Percentiles rank a stretch among this genome's conserved stretches.
Conservation (phyloP, 2,797 vertebrate species). For the Artibeus lituratus region DNA sequence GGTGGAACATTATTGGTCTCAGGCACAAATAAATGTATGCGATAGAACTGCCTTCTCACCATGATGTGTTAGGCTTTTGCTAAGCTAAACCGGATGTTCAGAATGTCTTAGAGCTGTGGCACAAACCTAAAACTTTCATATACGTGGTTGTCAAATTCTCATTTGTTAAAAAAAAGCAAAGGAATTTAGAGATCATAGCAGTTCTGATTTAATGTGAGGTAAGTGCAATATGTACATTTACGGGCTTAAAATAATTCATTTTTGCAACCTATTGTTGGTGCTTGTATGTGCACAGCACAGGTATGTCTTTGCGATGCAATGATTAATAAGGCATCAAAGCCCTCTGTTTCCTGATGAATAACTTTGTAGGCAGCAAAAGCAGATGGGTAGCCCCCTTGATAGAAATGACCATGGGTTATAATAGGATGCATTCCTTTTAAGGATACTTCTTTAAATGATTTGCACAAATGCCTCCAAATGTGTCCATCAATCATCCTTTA, state of each 20-base stretch:
- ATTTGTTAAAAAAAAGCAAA: neutral
- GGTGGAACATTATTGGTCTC: conserved; percentile 43
- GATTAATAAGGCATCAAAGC: neutral
- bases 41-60: neutral
- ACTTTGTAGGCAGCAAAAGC: conserved; percentile 16
- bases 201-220: neutral
- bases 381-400: neutral
- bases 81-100: neutral
- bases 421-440: neutral
- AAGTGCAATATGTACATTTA: neutral
- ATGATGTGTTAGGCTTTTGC: neutral
- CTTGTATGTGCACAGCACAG: neutral
- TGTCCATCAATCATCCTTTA: neutral
- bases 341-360: conserved; percentile 37
- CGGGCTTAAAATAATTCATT: conserved; percentile 5
- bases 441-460: neutral
- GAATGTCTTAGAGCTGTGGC: neutral
- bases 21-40: conserved; percentile 38
- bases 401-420: neutral
- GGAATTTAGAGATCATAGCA: neutral
- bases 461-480: neutral
- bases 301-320: conserved; percentile 8
- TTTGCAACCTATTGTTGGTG: neutral
- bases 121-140: neutral
- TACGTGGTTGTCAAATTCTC: neutral